These are phyloP conservation scores for Caenorhabditis angaria DNA, from an alignment of 2,888 invertebrate genomes.

Conservation along the genomic window DNA sequence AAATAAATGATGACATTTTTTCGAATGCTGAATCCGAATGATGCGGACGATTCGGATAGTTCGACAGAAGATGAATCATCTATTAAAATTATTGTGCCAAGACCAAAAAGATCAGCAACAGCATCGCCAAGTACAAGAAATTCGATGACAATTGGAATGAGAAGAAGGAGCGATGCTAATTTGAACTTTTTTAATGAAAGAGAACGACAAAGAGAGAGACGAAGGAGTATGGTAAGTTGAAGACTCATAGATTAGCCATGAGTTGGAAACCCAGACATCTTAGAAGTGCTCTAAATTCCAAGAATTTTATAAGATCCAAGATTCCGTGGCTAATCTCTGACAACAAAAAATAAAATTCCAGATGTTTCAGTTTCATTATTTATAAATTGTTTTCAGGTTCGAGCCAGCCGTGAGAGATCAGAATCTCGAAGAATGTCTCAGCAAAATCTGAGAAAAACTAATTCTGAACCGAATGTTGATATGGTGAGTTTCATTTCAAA, in stretches of 20 bases:
- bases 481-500: constrained; percentile 25
- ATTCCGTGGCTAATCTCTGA: neutral
- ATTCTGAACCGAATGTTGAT: constrained; percentile 66
- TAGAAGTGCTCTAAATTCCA: too few species aligned
- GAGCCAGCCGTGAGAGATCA: constrained; percentile 49
- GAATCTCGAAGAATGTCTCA: constrained; percentile 40
- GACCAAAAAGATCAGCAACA: constrained; percentile 55
- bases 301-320: too few species aligned
- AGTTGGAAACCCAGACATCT: too few species aligned
- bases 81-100: constrained; percentile 25
- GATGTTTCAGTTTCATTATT: constrained; percentile 2
- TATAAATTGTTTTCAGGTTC: constrained; percentile 6
- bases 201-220: constrained; percentile 44
- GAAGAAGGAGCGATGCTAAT: constrained; percentile 60
- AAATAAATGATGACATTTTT: neutral
- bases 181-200: constrained; percentile 46
- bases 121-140: constrained; percentile 59
- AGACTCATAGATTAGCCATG: neutral
- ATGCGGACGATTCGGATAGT: constrained; percentile 61
- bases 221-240: constrained; percentile 42
- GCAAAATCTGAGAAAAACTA: constrained; percentile 59
- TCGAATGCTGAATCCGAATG: constrained; percentile 55
- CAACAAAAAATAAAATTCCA: neutral
- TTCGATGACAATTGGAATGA: constrained; percentile 15
- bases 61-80: constrained; percentile 26